Percentiles rank a stretch among this genome's conserved stretches.
Evolutionary conservation across 2,797 vertebrate species (phyloP).

Genomic region (Nothura maculosa): DNA sequence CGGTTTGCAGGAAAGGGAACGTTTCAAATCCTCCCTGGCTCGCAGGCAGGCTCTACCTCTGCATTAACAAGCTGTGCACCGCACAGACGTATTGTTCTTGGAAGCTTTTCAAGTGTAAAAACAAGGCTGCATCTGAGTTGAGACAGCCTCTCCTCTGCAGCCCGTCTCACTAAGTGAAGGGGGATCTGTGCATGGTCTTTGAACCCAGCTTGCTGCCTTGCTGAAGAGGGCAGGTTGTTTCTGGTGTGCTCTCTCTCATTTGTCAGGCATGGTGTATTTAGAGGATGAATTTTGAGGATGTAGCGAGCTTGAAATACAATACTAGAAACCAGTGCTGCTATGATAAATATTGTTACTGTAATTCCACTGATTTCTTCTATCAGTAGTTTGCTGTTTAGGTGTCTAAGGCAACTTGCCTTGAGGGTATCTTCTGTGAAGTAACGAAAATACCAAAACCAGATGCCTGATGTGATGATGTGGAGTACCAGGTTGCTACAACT

Average conservation of each 20-base stretch:
- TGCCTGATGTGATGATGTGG: not conserved
- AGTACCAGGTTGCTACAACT: not conserved
- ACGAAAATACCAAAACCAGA: not conserved
- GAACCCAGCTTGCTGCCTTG: not conserved
- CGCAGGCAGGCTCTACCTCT: not conserved
- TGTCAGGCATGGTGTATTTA: not conserved
- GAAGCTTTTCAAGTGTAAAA: conserved; percentile 29
- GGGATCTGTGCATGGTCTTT: not conserved
- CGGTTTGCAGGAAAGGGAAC: not conserved
- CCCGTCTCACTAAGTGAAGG: not conserved
- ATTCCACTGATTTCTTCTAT: not conserved
- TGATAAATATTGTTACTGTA: not conserved
- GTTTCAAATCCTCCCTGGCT: not conserved
- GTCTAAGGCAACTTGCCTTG: not conserved
- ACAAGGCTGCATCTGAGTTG: not conserved
- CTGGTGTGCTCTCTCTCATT: not conserved
- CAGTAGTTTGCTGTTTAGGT: not conserved
- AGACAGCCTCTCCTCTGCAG: not conserved
- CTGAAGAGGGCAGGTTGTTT: not conserved
- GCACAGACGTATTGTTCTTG: not conserved
- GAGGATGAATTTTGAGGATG: not conserved
- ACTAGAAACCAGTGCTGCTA: not conserved
- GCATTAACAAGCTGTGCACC: not conserved
- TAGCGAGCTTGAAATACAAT: not conserved
- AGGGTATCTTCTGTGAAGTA: not conserved